phyloP scores from a whole-genome alignment of 2,797 vertebrate species.

The Ataeniobius toweri region DNA sequence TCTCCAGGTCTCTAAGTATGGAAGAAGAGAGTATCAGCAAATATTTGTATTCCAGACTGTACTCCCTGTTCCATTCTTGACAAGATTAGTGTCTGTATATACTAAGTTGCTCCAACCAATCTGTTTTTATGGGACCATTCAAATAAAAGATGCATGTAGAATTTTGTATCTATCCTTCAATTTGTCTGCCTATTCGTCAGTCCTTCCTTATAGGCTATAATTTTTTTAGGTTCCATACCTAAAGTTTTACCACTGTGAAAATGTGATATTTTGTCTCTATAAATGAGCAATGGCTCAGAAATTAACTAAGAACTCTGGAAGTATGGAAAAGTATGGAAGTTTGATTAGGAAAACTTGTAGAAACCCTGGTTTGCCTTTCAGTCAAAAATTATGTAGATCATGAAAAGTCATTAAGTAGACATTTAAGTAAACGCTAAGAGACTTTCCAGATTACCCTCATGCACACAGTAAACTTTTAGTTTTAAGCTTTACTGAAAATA shows the following conservation, averaged over 20 bases:
- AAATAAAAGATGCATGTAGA: neutral
- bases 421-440: neutral
- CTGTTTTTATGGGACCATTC: neutral
- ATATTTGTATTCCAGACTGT: neutral
- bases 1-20: neutral
- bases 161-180: neutral
- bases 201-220: neutral
- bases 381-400: neutral
- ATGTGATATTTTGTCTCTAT: neutral
- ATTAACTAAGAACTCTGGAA: neutral
- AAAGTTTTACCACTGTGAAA: neutral
- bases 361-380: neutral
- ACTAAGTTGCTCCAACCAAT: neutral
- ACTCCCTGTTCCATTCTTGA: neutral
- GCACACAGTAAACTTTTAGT: neutral
- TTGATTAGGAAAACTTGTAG: neutral
- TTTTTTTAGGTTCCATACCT: neutral
- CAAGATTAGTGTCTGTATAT: neutral
- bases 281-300: neutral
- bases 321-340: neutral
- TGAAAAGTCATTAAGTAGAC: neutral
- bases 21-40: neutral
- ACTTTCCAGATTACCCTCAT: neutral
- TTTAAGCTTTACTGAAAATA: neutral
- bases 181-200: neutral